These are phyloP conservation scores for Sinosuthora webbiana DNA, from an alignment of 2,113 vertebrate species.

Conservation along the genomic window DNA sequence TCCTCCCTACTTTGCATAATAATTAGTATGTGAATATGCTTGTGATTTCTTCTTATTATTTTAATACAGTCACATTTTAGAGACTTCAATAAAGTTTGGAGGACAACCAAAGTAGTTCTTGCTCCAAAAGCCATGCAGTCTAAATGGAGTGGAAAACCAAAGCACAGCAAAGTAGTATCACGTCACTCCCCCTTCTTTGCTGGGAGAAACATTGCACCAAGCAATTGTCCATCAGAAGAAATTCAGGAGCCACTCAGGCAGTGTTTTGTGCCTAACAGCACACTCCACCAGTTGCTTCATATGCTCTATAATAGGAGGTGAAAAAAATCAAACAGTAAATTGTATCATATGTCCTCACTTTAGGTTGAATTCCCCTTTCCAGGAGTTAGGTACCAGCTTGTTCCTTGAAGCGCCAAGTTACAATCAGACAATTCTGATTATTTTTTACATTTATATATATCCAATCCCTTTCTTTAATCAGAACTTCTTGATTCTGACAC, in stretches of 20 bases:
- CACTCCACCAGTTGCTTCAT: not conserved
- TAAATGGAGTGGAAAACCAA: not conserved
- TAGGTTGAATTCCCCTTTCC: not conserved
- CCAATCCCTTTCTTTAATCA: not conserved
- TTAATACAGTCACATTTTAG: not conserved
- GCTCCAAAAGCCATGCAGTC: not conserved
- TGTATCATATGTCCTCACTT: not conserved
- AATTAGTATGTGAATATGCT: conserved; percentile 33
- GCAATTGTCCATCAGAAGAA: not conserved
- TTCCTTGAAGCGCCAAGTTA: not conserved
- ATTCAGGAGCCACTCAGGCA: not conserved
- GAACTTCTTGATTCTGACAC: not conserved
- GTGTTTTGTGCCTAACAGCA: not conserved
- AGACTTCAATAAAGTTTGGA: not conserved
- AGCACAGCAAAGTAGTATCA: not conserved
- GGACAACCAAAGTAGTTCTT: not conserved
- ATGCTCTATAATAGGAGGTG: not conserved
- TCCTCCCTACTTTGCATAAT: not conserved
- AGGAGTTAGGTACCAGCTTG: not conserved
- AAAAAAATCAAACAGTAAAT: not conserved
- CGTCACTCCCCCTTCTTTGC: not conserved
- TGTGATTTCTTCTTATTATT: conserved; percentile 21
- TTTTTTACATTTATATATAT: not conserved
- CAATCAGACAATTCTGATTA: not conserved
- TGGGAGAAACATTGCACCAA: not conserved